phyloP scores from a whole-genome alignment of 1,140 invertebrate genomes.

The Epicauta chinensis region DNA sequence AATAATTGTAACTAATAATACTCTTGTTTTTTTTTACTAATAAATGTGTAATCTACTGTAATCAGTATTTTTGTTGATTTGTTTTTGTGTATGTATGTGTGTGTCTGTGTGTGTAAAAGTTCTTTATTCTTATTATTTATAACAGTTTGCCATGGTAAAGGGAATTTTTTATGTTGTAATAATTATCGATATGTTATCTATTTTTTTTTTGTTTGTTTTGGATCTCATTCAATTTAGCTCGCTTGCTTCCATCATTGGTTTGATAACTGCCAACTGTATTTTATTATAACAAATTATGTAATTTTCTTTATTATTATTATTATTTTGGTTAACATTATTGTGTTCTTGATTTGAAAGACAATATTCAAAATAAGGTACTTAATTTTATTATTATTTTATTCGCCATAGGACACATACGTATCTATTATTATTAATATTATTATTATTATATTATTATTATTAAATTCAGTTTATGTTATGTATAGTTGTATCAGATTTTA shows the following conservation, averaged over 20 bases:
- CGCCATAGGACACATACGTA: constrained; percentile 30
- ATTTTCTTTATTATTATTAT: neutral
- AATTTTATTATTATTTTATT: constrained; percentile 25
- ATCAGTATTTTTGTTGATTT: constrained; percentile 22
- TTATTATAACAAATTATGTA: constrained; percentile 1
- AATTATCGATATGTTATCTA: constrained; percentile 23
- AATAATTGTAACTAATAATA: constrained; percentile 16
- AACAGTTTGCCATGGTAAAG: constrained; percentile 39
- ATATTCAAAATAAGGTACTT: constrained; percentile 21
- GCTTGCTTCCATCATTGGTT: constrained; percentile 21
- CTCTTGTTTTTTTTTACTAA: constrained; percentile 21
- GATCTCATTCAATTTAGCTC: constrained; percentile 31
- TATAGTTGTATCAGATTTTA: constrained; percentile 43
- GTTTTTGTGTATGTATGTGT: no score
- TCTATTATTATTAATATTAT: constrained; percentile 22
- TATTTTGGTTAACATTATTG: constrained; percentile 11
- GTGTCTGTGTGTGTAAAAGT: constrained; percentile 24
- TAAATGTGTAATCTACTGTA: constrained; percentile 16
- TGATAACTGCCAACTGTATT: constrained; percentile 34
- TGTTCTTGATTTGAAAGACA: constrained; percentile 31
- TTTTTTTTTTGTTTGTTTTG: constrained; percentile 28
- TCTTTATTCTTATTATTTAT: constrained; percentile 22
- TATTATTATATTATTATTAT: constrained; percentile 1
- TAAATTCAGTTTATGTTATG: constrained; percentile 39
- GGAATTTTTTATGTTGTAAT: constrained; percentile 12